These are phyloP conservation scores for Pantherophis vulpinus DNA, from an alignment of 2,797 vertebrate species.

Conservation along the genomic window DNA sequence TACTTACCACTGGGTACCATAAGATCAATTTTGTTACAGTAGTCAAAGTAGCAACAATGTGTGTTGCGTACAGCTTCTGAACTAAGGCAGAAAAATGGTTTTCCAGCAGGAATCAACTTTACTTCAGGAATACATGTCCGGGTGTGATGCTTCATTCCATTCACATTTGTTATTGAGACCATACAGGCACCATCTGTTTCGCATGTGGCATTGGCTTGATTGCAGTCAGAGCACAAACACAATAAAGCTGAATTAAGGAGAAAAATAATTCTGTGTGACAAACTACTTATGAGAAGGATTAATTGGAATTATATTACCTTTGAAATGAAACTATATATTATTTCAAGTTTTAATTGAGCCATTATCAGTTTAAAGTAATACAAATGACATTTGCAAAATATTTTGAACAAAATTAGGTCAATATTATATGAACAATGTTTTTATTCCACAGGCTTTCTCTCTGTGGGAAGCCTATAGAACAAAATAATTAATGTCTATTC, in stretches of 20 bases:
- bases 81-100: conserved; percentile 94
- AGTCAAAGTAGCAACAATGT: conserved; percentile 94
- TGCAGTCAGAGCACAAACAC: conserved; percentile 92
- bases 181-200: conserved; percentile 97
- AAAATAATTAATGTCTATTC: not conserved
- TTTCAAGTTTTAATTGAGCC: not conserved
- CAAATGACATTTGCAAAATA: not conserved
- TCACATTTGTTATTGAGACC: conserved; percentile 87
- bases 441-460: conserved; percentile 2
- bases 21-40: conserved; percentile 93
- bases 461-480: not conserved
- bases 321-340: rapidly evolving
- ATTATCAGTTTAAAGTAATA: not conserved
- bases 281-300: rapidly evolving
- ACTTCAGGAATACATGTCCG: conserved; percentile 87
- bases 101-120: conserved; percentile 86
- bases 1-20: conserved; percentile 87
- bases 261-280: not conserved
- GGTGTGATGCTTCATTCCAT: conserved; percentile 83
- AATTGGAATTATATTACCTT: rapidly evolving
- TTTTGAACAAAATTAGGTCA: not conserved
- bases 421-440: not conserved
- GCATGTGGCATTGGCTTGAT: conserved; percentile 87
- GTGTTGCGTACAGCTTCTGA: conserved; percentile 90
- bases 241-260: conserved; percentile 75